Percentiles rank a stretch among this genome's conserved stretches.
These are phyloP conservation scores for Aselliscus stoliczkanus DNA, from an alignment of 2,797 vertebrate species.

Conservation along the genomic window DNA sequence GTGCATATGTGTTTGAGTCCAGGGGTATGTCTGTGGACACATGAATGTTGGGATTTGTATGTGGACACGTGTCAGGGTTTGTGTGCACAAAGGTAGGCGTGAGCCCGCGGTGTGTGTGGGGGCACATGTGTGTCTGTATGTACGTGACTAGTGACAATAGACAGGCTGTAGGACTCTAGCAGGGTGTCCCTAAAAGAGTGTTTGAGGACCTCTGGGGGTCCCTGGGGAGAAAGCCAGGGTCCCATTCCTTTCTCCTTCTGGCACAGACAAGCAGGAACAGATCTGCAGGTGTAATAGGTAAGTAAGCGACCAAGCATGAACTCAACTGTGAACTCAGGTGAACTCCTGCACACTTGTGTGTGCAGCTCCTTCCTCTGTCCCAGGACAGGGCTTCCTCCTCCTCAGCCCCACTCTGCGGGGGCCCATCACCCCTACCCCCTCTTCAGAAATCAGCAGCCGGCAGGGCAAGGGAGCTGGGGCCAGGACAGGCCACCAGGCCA, in stretches of 20 bases:
- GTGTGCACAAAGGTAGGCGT: background rate
- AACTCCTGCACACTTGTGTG: rapidly evolving
- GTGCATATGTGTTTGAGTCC: background rate
- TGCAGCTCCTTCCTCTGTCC: constrained; percentile 57
- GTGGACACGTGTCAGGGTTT: background rate
- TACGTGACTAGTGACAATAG: background rate
- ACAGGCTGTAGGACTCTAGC: background rate
- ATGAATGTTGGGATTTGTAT: background rate
- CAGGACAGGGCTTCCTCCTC: background rate
- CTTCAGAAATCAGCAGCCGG: background rate
- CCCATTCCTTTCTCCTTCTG: background rate
- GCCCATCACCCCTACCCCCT: background rate
- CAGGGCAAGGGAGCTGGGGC: constrained; percentile 44
- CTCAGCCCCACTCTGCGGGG: background rate
- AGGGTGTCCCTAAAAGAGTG: background rate
- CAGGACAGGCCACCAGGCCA: constrained; percentile 70
- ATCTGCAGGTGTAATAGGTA: background rate
- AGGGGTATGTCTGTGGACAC: background rate
- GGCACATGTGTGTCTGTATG: background rate
- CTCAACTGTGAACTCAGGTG: background rate
- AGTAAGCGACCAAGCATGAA: background rate
- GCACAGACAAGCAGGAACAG: background rate
- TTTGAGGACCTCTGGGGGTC: background rate
- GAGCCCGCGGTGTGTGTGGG: background rate
- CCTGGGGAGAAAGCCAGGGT: background rate